These are phyloP conservation scores for Piaya cayana DNA, from an alignment of 2,113 vertebrate genomes.

Conservation along the genomic window DNA sequence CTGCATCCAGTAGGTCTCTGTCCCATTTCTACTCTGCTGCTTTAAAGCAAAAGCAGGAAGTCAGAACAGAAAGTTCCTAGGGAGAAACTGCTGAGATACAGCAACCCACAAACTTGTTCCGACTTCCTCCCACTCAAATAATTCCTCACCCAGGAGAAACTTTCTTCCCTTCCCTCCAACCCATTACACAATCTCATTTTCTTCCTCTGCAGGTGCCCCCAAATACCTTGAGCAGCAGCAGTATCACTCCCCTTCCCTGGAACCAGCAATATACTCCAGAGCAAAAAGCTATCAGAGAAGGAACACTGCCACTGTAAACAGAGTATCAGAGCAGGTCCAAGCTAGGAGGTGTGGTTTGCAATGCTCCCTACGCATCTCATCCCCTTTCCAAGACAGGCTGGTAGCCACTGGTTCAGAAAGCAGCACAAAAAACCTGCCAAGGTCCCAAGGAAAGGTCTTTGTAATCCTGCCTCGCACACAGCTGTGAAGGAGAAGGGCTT, in stretches of 20 bases:
- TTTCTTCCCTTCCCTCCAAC: background rate
- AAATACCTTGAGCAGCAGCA: background rate
- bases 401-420: background rate
- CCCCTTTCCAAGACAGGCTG: background rate
- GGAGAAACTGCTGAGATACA: background rate
- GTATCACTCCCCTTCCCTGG: background rate
- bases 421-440: background rate
- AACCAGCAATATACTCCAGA: background rate
- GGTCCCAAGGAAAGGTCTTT: background rate
- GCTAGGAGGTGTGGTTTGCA: conserved; percentile 49
- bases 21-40: background rate
- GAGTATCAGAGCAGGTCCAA: background rate
- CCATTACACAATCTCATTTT: background rate
- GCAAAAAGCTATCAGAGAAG: background rate
- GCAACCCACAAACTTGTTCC: background rate
- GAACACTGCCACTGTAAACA: background rate
- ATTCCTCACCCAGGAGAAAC: background rate
- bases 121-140: background rate
- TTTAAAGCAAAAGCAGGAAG: conserved; percentile 35
- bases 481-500: background rate
- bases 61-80: background rate
- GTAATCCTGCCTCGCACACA: background rate
- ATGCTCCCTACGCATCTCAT: background rate
- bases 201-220: background rate
- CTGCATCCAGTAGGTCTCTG: background rate